Evolutionary conservation across 2,888 invertebrate genomes (phyloP).

Genomic region (Lepidochitona cinerea): DNA sequence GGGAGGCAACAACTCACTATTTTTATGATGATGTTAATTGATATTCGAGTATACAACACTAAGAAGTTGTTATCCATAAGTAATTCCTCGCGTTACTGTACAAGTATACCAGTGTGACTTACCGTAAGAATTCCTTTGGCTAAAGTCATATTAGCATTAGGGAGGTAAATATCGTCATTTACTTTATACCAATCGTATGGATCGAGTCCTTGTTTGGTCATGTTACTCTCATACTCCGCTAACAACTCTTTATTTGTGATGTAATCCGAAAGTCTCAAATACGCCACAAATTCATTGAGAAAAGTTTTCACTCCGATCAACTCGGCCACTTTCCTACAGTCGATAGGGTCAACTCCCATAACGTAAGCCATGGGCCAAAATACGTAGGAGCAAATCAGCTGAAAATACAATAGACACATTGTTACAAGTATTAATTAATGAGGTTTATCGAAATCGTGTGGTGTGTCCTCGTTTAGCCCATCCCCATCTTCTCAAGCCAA

Average conservation of each 20-base stretch:
- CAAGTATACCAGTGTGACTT: no score
- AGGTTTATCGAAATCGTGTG: no score
- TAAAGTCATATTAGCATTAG: neutral
- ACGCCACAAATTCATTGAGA: slow-evolving; percentile 94
- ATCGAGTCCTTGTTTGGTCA: no score
- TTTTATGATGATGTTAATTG: no score
- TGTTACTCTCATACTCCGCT: neutral
- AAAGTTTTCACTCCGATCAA: slow-evolving; percentile 91
- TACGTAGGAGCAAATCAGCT: slow-evolving; percentile 73
- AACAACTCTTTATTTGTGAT: neutral
- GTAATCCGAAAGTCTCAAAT: slow-evolving; percentile 67
- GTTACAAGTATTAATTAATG: no score
- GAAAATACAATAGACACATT: slow-evolving; percentile 64
- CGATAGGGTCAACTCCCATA: slow-evolving; percentile 79
- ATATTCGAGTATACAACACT: no score
- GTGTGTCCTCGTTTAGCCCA: no score
- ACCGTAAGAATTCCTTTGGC: neutral
- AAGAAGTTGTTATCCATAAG: no score
- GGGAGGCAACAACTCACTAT: no score
- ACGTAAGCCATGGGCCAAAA: slow-evolving; percentile 91
- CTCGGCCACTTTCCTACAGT: slow-evolving; percentile 83
- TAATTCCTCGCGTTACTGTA: no score
- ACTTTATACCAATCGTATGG: neutral
- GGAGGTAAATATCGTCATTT: neutral
- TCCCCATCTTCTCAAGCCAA: no score